phyloP scores from a whole-genome alignment of 2,888 invertebrate species.

The Seira sanloemensis region DNA sequence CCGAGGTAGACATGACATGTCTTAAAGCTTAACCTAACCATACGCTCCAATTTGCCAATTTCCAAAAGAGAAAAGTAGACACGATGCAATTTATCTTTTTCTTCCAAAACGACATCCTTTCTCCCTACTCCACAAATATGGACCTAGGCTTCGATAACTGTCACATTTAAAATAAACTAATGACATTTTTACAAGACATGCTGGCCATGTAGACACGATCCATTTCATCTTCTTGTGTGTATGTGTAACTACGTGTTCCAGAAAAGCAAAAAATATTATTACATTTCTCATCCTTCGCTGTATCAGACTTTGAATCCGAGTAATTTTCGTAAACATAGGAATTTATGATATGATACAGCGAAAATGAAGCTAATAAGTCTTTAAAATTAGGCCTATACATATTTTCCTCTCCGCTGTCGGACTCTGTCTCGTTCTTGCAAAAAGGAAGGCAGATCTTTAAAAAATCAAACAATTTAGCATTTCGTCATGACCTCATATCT shows the following conservation, averaged over 20 bases:
- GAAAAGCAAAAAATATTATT: background rate
- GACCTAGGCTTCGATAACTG: background rate
- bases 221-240: background rate
- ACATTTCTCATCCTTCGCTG: background rate
- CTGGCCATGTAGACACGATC: background rate
- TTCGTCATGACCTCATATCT: slow-evolving; percentile 46
- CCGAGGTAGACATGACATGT: too few relatives aligned
- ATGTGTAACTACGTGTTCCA: background rate
- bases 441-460: background rate
- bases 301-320: background rate
- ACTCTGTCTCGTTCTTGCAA: background rate
- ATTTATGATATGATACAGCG: slow-evolving; percentile 12
- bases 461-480: slow-evolving; percentile 20
- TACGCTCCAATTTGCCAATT: too few relatives aligned
- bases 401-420: background rate
- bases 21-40: too few relatives aligned
- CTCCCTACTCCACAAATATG: background rate
- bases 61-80: too few relatives aligned
- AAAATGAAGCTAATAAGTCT: slow-evolving; percentile 10
- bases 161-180: slow-evolving; percentile 7
- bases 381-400: background rate
- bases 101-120: background rate
- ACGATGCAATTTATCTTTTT: background rate
- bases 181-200: slow-evolving; percentile 12
- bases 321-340: background rate